Evolutionary conservation across 2,113 vertebrate genomes (phyloP), one percentile per base, ranked within the genome.

Genomic region (Eidolon helvum): DNA sequence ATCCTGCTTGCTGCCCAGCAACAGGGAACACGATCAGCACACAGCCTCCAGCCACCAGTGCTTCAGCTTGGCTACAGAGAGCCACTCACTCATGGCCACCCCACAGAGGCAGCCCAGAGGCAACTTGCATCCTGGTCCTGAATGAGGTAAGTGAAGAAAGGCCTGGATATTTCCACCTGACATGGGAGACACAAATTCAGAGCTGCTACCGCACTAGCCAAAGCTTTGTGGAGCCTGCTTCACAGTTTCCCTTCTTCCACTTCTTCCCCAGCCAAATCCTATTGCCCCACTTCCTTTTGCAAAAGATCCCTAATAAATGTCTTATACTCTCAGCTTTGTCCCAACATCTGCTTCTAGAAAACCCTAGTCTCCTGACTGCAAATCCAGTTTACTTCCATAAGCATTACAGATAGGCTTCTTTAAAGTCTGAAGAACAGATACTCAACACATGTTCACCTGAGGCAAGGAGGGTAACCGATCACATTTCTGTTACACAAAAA

Each of bases 401-500:
- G 92, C 93, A 72, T 77, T 90, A 87, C 75, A 90, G 90, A 43
- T 21, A 69, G 4, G 38, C 26, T 40, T 77, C 71, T 71, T 87
- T 75, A 15, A 95, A 95, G 48, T 82, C 82, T 18, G 18, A 87
- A 96, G 77, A 83, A 90, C 65, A 97, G 84, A 83, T 69, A 92
- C 75, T 79, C 69, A 26, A 66, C 72, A 91, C 50, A 78, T 66
- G 65, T 94, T n/a, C 28, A 91, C 96, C 97, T 65, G 95, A 97
- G 95, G 97, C 96, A 43, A 88, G 93, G 96, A 96, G 88, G 95
- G 77, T 85, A 91, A 57, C n/a, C 11, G 92, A 96, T 96, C 96
- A 97, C 61, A 97, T 87, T 93, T 72, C 61, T 90, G 92, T 97
- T 86, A 74, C n/a, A 57, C 90, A 86, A 82, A 94, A 96, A 79